phyloP scores from a whole-genome alignment of 2,797 vertebrate genomes.

The Adelosebastes latens region DNA sequence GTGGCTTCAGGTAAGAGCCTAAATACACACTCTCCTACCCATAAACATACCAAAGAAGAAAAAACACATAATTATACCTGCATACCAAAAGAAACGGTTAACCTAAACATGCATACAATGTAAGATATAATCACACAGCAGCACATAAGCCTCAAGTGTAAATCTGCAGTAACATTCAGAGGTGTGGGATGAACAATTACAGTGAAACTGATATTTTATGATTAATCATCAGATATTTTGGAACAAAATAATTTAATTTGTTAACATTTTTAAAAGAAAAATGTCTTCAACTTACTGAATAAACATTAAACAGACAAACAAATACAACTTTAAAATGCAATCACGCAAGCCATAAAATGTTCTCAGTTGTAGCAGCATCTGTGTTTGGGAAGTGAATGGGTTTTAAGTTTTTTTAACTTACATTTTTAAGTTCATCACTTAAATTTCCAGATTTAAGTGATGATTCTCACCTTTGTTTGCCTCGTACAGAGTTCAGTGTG shows the following conservation, averaged over 20 bases:
- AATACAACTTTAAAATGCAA: neutral
- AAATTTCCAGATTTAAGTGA: neutral
- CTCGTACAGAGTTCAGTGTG: neutral
- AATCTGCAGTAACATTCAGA: neutral
- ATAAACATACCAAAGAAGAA: neutral
- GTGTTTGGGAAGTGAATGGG: neutral
- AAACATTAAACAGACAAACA: neutral
- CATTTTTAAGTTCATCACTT: no score
- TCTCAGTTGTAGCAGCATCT: neutral
- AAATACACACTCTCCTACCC: neutral
- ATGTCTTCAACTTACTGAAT: neutral
- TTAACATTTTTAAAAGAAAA: no score
- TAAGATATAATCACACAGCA: neutral
- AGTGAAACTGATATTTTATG: no score
- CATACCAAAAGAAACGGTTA: neutral
- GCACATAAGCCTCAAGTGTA: neutral
- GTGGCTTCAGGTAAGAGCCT: constrained; percentile 89
- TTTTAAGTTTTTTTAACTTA: neutral
- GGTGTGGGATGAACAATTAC: neutral
- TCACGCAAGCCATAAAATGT: no score
- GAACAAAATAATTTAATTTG: neutral
- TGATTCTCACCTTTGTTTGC: neutral
- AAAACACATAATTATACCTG: neutral
- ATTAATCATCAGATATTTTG: neutral
- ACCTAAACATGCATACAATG: neutral